phyloP scores from a whole-genome alignment of 2,113 vertebrate genomes.

The Aleadryas rufinucha region DNA sequence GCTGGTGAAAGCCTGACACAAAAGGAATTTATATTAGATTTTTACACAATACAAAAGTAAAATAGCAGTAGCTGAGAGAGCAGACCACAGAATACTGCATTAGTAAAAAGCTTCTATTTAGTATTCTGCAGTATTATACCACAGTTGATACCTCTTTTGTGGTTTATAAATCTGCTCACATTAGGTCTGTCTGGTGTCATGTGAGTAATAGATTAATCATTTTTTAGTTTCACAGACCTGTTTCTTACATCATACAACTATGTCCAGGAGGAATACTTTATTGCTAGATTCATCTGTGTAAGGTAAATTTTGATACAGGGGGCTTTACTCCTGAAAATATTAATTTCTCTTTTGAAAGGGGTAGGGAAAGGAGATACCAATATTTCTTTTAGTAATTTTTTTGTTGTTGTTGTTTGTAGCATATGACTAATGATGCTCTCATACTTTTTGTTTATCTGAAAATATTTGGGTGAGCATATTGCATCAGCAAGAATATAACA shows the following conservation, averaged over 20 bases:
- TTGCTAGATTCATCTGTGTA: background rate
- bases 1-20: background rate
- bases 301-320: background rate
- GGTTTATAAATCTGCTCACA: background rate
- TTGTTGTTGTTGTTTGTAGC: background rate
- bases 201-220: background rate
- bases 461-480: background rate
- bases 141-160: background rate
- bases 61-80: background rate
- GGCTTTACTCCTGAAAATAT: background rate
- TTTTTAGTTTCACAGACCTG: background rate
- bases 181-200: background rate
- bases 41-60: background rate
- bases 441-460: background rate
- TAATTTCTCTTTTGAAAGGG: background rate
- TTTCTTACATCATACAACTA: background rate
- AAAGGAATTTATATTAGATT: background rate
- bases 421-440: background rate
- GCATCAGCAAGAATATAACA: background rate
- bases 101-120: background rate
- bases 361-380: background rate
- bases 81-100: background rate
- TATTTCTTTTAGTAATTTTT: background rate
- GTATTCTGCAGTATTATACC: background rate
- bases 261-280: background rate